Conservation (phyloP, 2,888 invertebrate genomes). For the Agrochola litura region DNA sequence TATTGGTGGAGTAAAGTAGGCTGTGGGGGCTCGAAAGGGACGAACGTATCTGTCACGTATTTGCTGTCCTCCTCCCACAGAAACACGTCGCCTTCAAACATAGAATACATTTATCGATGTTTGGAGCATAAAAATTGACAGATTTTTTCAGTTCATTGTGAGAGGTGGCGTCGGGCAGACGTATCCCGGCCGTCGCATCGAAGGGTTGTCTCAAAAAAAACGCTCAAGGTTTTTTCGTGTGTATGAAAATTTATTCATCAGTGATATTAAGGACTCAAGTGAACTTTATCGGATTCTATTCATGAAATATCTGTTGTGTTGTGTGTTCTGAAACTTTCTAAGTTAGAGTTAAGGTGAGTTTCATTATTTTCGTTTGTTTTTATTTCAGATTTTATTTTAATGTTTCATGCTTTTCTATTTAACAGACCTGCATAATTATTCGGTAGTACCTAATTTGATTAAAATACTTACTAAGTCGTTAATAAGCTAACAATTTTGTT, state of each 20-base stretch:
- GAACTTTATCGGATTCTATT: conserved; percentile 70
- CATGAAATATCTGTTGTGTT: conserved; percentile 71
- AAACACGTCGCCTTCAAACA: conserved; percentile 88
- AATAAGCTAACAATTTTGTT: neutral
- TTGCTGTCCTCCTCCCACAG: conserved; percentile 76
- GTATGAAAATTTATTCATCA: conserved; percentile 59
- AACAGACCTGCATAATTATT: neutral
- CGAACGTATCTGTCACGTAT: conserved; percentile 73
- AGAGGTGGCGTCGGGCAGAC: conserved; percentile 78
- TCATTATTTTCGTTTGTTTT: conserved; percentile 10
- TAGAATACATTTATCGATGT: conserved; percentile 90
- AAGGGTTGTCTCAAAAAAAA: conserved; percentile 83
- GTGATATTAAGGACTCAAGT: conserved; percentile 70
- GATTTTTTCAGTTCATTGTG: conserved; percentile 90
- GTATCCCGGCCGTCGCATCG: conserved; percentile 70
- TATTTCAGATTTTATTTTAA: conserved; percentile 8
- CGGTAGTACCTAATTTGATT: neutral
- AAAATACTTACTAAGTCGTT: neutral
- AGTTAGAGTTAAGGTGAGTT: conserved; percentile 70
- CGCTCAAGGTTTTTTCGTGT: conserved; percentile 70
- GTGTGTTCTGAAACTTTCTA: conserved; percentile 71
- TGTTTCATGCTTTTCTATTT: neutral
- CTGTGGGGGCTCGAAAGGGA: conserved; percentile 85
- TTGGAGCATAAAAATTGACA: conserved; percentile 91
- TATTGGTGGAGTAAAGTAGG: conserved; percentile 88